A percentile compares a stretch with the other conserved stretches of the same genome.
These are phyloP conservation scores for Semotilus atromaculatus DNA, from an alignment of 2,797 vertebrate genomes.

Conservation along the genomic window DNA sequence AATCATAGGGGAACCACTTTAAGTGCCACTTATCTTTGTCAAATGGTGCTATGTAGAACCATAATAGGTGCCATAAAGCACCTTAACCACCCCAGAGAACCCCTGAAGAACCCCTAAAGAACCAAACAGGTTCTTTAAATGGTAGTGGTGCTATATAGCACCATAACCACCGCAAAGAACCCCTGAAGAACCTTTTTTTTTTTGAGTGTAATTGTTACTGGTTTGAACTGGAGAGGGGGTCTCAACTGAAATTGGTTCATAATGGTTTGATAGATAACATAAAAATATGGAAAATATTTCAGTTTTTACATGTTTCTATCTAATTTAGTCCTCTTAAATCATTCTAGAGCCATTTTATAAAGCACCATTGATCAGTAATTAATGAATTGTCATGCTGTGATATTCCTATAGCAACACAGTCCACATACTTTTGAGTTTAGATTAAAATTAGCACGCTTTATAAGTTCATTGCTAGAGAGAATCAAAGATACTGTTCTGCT, in stretches of 20 bases:
- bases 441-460: neutral
- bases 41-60: no score
- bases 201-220: conserved; percentile 37
- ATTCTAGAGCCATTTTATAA: neutral
- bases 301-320: neutral
- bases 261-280: neutral
- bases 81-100: no score
- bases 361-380: neutral
- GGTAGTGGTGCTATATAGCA: no score
- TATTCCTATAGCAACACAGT: neutral
- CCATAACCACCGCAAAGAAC: no score
- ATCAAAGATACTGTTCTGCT: neutral
- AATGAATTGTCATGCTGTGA: neutral
- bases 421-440: neutral
- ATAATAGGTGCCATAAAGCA: no score
- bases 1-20: no score
- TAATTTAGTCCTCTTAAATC: neutral
- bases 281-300: neutral
- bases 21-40: no score
- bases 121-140: no score
- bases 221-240: neutral
- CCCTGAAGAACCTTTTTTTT: no score
- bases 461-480: neutral
- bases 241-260: neutral
- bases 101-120: no score